Evolutionary conservation across 2,113 vertebrate genomes (phyloP).

Genomic region (Deroptyus accipitrinus): DNA sequence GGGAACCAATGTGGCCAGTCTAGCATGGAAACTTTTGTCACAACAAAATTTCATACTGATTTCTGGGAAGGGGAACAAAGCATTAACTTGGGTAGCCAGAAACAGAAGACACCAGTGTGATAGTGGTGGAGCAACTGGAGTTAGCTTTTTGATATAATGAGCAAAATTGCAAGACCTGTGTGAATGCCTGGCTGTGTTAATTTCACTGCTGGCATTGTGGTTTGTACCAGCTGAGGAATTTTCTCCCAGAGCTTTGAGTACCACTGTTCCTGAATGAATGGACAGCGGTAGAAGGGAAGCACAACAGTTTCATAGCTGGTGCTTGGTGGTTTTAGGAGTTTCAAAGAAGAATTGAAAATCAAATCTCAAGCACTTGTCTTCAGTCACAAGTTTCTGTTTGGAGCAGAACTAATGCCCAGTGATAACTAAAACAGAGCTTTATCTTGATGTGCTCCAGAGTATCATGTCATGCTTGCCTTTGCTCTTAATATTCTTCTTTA

Average conservation of each 20-base stretch:
- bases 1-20: background rate
- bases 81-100: background rate
- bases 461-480: background rate
- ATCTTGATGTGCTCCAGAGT: background rate
- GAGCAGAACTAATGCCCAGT: background rate
- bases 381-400: background rate
- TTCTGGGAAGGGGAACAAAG: background rate
- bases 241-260: background rate
- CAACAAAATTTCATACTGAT: background rate
- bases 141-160: background rate
- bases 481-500: background rate
- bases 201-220: background rate
- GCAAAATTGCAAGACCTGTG: background rate
- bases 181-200: background rate
- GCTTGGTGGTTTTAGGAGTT: background rate
- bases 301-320: background rate
- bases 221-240: background rate
- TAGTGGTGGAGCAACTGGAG: background rate
- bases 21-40: background rate
- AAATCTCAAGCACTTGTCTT: constrained; percentile 1
- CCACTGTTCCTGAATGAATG: background rate
- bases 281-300: background rate
- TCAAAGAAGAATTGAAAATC: constrained; percentile 53
- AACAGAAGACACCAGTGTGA: background rate
- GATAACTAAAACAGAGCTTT: background rate